These are phyloP conservation scores for Watsonalla cultraria DNA, from an alignment of 2,888 invertebrate genomes.

Conservation along the genomic window DNA sequence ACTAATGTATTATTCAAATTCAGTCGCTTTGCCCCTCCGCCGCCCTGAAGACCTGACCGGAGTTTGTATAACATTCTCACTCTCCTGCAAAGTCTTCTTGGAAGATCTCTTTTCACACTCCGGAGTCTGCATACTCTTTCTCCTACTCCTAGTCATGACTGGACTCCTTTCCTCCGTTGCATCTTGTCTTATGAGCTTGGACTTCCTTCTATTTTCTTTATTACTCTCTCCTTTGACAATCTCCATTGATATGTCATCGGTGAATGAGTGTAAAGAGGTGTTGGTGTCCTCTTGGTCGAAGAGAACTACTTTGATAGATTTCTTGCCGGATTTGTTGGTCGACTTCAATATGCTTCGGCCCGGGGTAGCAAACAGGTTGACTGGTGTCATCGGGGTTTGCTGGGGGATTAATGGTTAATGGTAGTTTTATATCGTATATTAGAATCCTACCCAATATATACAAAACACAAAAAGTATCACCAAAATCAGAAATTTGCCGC, in stretches of 20 bases:
- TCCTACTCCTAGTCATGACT: slow-evolving; percentile 42
- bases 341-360: slow-evolving; percentile 62
- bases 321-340: slow-evolving; percentile 35
- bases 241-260: slow-evolving; percentile 20
- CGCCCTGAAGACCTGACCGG: slow-evolving; percentile 28
- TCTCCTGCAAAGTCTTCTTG: slow-evolving; percentile 30
- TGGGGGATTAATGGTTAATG: too few species aligned
- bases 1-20: background rate
- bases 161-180: slow-evolving; percentile 36
- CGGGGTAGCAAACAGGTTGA: slow-evolving; percentile 51
- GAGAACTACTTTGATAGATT: slow-evolving; percentile 55
- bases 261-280: slow-evolving; percentile 5
- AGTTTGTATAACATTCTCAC: slow-evolving; percentile 20
- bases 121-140: slow-evolving; percentile 37
- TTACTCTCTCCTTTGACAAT: slow-evolving; percentile 27
- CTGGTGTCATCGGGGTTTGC: slow-evolving; percentile 37
- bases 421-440: background rate
- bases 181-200: slow-evolving; percentile 38
- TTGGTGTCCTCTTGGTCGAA: slow-evolving; percentile 40
- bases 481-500: too few species aligned
- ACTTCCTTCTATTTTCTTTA: slow-evolving; percentile 38
- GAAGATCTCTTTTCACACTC: slow-evolving; percentile 21
- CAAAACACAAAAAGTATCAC: too few species aligned
- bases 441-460: too few species aligned
- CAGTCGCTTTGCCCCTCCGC: slow-evolving; percentile 15